Conservation (phyloP, 2,797 vertebrate species). For the Poecile montanus region DNA sequence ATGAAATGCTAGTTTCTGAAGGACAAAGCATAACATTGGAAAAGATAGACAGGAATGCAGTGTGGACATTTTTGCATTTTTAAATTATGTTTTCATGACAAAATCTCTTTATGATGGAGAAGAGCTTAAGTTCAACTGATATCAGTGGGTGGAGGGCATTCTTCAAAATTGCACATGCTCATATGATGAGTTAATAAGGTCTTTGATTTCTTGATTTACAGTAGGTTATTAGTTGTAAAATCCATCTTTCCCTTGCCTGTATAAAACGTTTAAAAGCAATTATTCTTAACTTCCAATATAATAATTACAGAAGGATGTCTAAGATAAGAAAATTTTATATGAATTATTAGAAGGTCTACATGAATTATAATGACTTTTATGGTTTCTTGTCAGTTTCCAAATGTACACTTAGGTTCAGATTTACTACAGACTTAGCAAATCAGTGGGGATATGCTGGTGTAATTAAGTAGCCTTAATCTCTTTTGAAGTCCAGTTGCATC, state of each 20-base stretch:
- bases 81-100: background rate
- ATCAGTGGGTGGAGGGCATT: background rate
- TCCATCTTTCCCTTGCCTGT: background rate
- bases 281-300: background rate
- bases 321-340: background rate
- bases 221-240: background rate
- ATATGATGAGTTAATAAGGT: background rate
- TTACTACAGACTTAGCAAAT: background rate
- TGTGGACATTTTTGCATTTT: background rate
- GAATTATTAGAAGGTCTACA: background rate
- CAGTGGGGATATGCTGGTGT: background rate
- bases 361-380: background rate
- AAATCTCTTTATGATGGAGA: background rate
- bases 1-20: background rate
- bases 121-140: background rate
- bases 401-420: background rate
- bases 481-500: background rate
- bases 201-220: background rate
- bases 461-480: conserved; percentile 18
- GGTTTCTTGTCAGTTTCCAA: background rate
- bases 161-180: background rate
- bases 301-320: background rate
- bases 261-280: background rate
- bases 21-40: background rate
- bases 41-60: background rate